A percentile compares a stretch with the other conserved stretches of the same genome.
These are phyloP conservation scores for Zygaena filipendulae DNA, from an alignment of 2,888 invertebrate species.

Conservation along the genomic window DNA sequence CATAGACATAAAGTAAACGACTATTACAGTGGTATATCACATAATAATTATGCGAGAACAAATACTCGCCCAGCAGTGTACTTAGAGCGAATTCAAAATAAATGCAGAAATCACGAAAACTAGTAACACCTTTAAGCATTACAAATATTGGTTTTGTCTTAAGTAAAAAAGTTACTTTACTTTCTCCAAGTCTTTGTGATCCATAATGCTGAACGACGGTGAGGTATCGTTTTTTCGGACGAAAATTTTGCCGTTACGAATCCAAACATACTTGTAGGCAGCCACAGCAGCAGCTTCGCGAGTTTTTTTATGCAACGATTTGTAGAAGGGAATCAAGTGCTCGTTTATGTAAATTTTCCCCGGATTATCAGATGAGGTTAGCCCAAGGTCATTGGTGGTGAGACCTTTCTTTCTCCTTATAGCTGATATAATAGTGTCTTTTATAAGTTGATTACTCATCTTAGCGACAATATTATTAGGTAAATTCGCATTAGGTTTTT, in stretches of 20 bases:
- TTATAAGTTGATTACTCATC: too few relatives aligned
- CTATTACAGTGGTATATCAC: too few relatives aligned
- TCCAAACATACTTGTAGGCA: constrained; percentile 1
- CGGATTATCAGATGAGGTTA: not conserved
- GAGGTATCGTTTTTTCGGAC: not conserved
- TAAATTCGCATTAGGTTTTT: too few relatives aligned
- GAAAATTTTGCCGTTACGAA: constrained; percentile 1
- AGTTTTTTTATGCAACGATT: not conserved
- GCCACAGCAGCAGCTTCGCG: not conserved
- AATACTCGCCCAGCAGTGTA: too few relatives aligned
- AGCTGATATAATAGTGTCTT: constrained; percentile 2
- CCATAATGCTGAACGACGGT: not conserved
- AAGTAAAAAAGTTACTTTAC: constrained; percentile 1
- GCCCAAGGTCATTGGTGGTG: constrained; percentile 1
- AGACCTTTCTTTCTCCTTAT: constrained; percentile 1
- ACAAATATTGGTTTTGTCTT: too few relatives aligned
- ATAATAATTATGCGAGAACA: too few relatives aligned
- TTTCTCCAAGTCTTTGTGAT: not conserved
- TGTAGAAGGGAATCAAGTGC: constrained; percentile 1
- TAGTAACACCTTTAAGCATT: too few relatives aligned
- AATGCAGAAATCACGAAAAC: too few relatives aligned
- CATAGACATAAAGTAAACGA: too few relatives aligned
- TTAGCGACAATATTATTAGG: too few relatives aligned
- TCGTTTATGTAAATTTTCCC: constrained; percentile 2
- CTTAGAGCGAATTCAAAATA: too few relatives aligned